Evolutionary conservation across 2,113 vertebrate species (phyloP).

Genomic region (Petrocephalus microphthalmus): DNA sequence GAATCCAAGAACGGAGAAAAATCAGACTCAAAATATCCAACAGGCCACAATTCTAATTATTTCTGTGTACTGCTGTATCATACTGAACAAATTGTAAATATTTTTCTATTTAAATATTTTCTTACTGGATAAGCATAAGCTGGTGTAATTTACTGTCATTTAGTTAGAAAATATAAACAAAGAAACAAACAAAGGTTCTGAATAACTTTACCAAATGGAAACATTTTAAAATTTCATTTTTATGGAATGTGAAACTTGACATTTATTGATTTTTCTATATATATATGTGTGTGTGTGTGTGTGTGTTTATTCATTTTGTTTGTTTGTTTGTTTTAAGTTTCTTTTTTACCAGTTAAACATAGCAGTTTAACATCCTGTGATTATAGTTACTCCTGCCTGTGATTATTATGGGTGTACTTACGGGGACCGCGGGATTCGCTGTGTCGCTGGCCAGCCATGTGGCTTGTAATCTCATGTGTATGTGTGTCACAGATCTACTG

Average conservation of each 20-base stretch:
- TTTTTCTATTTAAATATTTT: neutral
- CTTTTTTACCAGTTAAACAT: neutral
- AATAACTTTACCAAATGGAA: neutral
- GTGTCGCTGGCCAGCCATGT: neutral
- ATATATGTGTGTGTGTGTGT: neutral
- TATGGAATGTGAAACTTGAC: conserved; percentile 1
- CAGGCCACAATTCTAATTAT: neutral
- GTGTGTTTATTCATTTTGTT: neutral
- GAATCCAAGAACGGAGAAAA: neutral
- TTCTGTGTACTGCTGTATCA: neutral
- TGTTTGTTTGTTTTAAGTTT: neutral
- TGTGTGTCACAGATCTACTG: neutral
- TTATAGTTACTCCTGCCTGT: neutral
- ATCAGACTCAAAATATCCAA: conserved; percentile 12
- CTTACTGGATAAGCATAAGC: neutral
- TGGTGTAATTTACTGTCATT: neutral
- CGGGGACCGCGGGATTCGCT: neutral
- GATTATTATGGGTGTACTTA: neutral
- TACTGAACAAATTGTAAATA: neutral
- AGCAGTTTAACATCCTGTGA: neutral
- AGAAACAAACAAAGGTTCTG: neutral
- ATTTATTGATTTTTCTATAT: neutral
- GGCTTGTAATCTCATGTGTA: neutral
- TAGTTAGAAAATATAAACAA: neutral
- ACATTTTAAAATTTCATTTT: neutral